Percentiles rank a stretch among this genome's conserved stretches.
Conservation (phyloP, 2,888 invertebrate species). For the Nomada flava region DNA sequence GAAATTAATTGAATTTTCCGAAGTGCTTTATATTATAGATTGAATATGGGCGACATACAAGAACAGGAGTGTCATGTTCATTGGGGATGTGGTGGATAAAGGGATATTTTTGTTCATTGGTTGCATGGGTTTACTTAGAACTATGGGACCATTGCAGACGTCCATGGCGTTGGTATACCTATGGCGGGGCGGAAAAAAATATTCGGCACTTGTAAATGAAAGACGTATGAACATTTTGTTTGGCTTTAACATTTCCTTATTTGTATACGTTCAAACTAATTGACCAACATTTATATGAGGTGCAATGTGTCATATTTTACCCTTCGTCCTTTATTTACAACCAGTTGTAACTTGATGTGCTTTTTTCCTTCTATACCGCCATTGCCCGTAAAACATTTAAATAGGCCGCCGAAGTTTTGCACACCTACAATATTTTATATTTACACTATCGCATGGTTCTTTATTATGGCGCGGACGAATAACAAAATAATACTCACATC, state of each 20-base stretch:
- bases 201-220: too few relatives aligned
- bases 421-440: constrained; percentile 45
- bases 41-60: constrained; percentile 74
- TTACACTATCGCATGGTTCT: background rate
- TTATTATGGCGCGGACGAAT: background rate
- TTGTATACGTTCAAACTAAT: background rate
- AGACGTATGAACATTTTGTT: too few relatives aligned
- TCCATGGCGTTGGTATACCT: constrained; percentile 89
- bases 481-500: constrained; percentile 61
- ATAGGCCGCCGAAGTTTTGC: constrained; percentile 67
- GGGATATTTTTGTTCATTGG: constrained; percentile 89
- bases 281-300: background rate
- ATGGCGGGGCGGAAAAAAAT: constrained; percentile 79
- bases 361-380: constrained; percentile 19
- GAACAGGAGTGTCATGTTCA: constrained; percentile 82
- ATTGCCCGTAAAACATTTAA: constrained; percentile 63
- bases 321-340: background rate
- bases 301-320: background rate
- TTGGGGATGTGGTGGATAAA: constrained; percentile 89
- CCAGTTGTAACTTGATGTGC: background rate
- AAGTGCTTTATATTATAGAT: constrained; percentile 29
- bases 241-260: background rate
- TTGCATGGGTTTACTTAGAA: constrained; percentile 89
- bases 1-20: too few relatives aligned
- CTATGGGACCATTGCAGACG: constrained; percentile 84